Percentiles rank a stretch among this genome's conserved stretches.
These are phyloP conservation scores for Chrysocyon brachyurus DNA, from an alignment of 2,797 vertebrate species.

Conservation along the genomic window DNA sequence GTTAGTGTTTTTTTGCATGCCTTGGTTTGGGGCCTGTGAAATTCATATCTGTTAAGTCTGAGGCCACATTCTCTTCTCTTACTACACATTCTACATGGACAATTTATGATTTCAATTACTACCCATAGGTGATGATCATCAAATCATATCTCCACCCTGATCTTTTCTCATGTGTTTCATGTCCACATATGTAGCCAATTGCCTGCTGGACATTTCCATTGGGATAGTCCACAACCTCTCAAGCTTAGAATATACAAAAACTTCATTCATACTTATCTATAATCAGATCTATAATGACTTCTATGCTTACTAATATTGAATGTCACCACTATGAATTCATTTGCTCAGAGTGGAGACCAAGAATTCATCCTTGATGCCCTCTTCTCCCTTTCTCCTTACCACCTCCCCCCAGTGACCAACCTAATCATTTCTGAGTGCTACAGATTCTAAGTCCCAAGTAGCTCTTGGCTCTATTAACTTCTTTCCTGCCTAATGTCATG, in stretches of 20 bases:
- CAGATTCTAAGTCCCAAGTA: neutral
- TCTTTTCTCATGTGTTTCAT: neutral
- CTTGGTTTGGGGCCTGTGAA: neutral
- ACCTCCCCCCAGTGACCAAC: neutral
- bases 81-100: neutral
- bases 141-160: neutral
- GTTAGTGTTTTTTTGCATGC: neutral
- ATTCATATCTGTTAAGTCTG: neutral
- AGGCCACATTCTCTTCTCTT: neutral
- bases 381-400: neutral
- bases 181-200: neutral
- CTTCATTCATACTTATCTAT: neutral
- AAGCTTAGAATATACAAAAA: conserved; percentile 5
- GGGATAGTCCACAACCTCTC: neutral
- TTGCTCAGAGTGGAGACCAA: neutral
- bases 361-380: neutral
- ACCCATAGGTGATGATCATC: neutral
- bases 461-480: neutral
- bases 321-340: neutral
- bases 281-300: neutral
- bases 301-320: neutral
- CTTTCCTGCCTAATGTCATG: neutral
- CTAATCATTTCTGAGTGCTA: neutral
- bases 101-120: neutral
- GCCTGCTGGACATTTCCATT: neutral